Conservation (phyloP, 35 echinoderm and acorn worm genomes). For the Chiridota heheva region DNA sequence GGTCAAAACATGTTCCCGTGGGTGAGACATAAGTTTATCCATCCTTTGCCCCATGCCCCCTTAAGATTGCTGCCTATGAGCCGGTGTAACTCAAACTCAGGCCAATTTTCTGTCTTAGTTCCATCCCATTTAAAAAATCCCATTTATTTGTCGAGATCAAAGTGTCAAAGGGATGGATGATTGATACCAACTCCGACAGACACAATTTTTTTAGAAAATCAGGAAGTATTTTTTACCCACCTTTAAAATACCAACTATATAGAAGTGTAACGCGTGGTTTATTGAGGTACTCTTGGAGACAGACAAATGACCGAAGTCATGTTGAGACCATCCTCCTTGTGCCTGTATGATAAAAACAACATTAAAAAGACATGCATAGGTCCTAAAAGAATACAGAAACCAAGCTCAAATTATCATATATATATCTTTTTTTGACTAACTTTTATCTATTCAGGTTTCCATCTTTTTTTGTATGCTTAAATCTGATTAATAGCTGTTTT, state of each 20-base stretch:
- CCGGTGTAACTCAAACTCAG: too few species aligned
- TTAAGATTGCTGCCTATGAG: too few species aligned
- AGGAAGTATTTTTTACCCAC: too few species aligned
- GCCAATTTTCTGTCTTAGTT: too few species aligned
- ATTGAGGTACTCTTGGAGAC: constrained; percentile 61
- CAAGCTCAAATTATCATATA: background rate
- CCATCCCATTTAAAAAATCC: too few species aligned
- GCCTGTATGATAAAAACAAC: constrained; percentile 45
- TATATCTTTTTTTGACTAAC: background rate
- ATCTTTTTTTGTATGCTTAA: background rate
- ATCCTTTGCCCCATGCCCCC: too few species aligned
- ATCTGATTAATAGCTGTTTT: background rate
- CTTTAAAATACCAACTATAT: constrained; percentile 77
- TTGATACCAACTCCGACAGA: too few species aligned
- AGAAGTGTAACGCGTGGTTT: constrained; percentile 70
- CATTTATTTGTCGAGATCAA: too few species aligned
- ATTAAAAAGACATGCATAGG: background rate
- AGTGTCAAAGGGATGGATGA: too few species aligned
- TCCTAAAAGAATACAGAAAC: background rate
- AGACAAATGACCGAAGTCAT: constrained; percentile 96
- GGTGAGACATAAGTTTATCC: too few species aligned
- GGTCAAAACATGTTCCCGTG: too few species aligned
- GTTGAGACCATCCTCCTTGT: constrained; percentile 84
- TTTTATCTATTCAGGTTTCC: background rate
- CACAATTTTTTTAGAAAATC: too few species aligned